Evolutionary conservation across 2,888 invertebrate genomes (phyloP).

Genomic region (Malthinus flaveolus): DNA sequence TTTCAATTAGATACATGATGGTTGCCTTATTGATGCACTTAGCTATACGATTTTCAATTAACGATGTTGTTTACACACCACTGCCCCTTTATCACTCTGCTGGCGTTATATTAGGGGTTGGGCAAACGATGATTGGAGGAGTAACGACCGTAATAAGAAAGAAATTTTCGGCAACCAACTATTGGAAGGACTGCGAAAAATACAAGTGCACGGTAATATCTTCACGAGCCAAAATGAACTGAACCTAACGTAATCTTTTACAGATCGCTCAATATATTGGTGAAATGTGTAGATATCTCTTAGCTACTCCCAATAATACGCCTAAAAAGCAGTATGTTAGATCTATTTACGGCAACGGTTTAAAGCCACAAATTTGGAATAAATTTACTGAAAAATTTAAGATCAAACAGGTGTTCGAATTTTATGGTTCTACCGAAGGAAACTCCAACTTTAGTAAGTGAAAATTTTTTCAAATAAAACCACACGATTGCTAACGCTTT

Average conservation of each 20-base stretch:
- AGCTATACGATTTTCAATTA: slow-evolving; percentile 32
- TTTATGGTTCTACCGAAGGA: slow-evolving; percentile 97
- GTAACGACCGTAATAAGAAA: slow-evolving; percentile 78
- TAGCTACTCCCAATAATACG: slow-evolving; percentile 65
- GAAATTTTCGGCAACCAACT: slow-evolving; percentile 93
- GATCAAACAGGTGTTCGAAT: slow-evolving; percentile 73
- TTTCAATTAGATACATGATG: slow-evolving; percentile 7
- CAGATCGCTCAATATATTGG: slow-evolving; percentile 88
- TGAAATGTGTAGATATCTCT: slow-evolving; percentile 84
- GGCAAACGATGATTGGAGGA: slow-evolving; percentile 76
- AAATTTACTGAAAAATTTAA: slow-evolving; percentile 77
- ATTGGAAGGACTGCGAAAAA: slow-evolving; percentile 91
- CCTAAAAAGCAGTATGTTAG: slow-evolving; percentile 73
- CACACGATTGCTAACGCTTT: neutral
- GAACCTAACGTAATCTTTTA: neutral
- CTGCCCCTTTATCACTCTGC: slow-evolving; percentile 95
- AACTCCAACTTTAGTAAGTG: slow-evolving; percentile 70
- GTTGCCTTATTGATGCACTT: neutral
- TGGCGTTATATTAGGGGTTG: slow-evolving; percentile 84
- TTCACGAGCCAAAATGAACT: neutral
- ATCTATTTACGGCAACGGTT: slow-evolving; percentile 92
- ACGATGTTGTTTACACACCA: slow-evolving; percentile 86
- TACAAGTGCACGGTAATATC: slow-evolving; percentile 80
- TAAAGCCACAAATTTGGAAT: slow-evolving; percentile 92
- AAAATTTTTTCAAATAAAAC: neutral